A percentile compares a stretch with the other conserved stretches of the same genome.
Evolutionary conservation across 2,888 invertebrate species (phyloP).

Genomic region (Epinotia brunnichana): DNA sequence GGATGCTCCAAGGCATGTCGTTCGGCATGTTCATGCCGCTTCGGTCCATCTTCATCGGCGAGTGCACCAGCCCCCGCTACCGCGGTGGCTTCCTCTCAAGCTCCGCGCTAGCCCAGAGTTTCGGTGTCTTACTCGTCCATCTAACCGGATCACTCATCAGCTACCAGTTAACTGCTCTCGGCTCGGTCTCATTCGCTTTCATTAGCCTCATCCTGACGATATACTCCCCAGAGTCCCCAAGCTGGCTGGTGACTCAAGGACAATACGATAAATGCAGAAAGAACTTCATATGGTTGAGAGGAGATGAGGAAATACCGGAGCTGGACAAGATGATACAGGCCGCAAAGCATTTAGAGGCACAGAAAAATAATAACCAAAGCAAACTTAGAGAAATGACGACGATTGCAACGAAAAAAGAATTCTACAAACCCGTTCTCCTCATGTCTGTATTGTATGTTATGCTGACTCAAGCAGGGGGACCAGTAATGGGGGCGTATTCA

Average conservation of each 20-base stretch:
- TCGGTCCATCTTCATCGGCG: conserved; percentile 78
- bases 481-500: conserved; percentile 86
- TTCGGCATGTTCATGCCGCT: conserved; percentile 78
- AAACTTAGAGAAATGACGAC: conserved; percentile 47
- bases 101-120: conserved; percentile 81
- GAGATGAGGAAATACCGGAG: conserved; percentile 68
- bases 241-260: conserved; percentile 83
- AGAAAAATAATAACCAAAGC: conserved; percentile 4
- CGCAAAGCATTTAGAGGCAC: conserved; percentile 35
- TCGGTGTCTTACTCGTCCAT: conserved; percentile 85
- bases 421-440: conserved; percentile 82
- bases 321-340: conserved; percentile 51
- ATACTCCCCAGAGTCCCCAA: conserved; percentile 84
- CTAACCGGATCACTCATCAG: conserved; percentile 81
- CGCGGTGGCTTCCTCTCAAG: conserved; percentile 84
- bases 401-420: conserved; percentile 70
- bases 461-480: conserved; percentile 86
- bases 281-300: conserved; percentile 82
- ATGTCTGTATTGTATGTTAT: conserved; percentile 85
- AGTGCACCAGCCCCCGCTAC: conserved; percentile 81
- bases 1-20: conserved; percentile 70
- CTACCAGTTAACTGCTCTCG: conserved; percentile 82
- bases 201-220: conserved; percentile 69
- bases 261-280: conserved; percentile 77
- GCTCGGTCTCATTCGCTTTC: conserved; percentile 73